A percentile compares a stretch with the other conserved stretches of the same genome.
phyloP scores from a whole-genome alignment of 2,797 vertebrate genomes.

The Aplochiton taeniatus region DNA sequence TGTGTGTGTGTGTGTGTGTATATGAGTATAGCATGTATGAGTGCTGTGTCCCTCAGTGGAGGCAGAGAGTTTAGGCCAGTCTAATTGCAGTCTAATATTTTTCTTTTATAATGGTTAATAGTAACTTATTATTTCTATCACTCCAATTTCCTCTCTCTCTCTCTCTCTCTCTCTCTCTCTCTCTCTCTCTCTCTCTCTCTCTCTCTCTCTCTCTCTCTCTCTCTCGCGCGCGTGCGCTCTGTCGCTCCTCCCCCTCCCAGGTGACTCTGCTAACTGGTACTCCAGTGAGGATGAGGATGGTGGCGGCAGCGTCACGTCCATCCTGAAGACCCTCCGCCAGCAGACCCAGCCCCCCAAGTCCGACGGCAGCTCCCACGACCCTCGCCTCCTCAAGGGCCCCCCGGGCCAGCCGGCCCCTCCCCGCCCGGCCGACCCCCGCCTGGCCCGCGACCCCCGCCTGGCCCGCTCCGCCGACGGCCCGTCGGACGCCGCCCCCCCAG shows the following conservation, averaged over 20 bases:
- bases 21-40: no score
- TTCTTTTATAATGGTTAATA: no score
- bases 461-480: conserved; percentile 68
- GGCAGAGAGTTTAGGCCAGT: no score
- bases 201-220: background rate
- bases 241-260: conserved; percentile 53
- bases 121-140: background rate
- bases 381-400: conserved; percentile 82
- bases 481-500: conserved; percentile 57
- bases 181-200: background rate
- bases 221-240: background rate
- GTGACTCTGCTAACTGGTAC: conserved; percentile 95
- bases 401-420: conserved; percentile 68
- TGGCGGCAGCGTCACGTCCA: conserved; percentile 89
- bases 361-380: conserved; percentile 69
- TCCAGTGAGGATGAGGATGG: conserved; percentile 96
- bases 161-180: background rate
- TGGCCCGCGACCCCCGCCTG: conserved; percentile 81
- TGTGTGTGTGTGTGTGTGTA: no score
- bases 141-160: background rate
- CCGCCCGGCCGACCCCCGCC: conserved; percentile 82
- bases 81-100: no score
- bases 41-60: no score
- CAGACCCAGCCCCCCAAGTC: conserved; percentile 78
- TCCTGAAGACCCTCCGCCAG: conserved; percentile 89